These are phyloP conservation scores for Isurus oxyrinchus DNA, from an alignment of 2,113 vertebrate genomes.

Conservation along the genomic window DNA sequence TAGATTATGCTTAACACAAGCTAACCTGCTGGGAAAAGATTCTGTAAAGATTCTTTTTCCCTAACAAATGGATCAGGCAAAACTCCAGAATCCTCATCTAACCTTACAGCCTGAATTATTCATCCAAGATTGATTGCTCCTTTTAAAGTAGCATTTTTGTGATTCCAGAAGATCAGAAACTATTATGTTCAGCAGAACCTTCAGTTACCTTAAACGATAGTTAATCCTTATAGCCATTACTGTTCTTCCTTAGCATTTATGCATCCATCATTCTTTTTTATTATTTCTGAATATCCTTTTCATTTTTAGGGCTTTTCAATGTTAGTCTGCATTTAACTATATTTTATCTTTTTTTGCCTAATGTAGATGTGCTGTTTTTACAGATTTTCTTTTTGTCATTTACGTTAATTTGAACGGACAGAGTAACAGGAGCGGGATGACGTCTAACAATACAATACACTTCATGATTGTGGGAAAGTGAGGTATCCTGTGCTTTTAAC, in stretches of 20 bases:
- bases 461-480: not conserved
- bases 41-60: not conserved
- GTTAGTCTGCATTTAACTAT: not conserved
- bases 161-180: not conserved
- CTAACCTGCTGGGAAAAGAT: not conserved
- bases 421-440: not conserved
- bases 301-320: not conserved
- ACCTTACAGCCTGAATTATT: not conserved
- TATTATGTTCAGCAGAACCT: not conserved
- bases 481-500: too few relatives aligned
- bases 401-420: not conserved
- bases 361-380: not conserved
- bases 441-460: not conserved
- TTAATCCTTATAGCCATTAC: not conserved
- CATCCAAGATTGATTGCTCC: constrained; percentile 2
- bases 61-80: not conserved
- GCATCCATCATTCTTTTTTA: not conserved
- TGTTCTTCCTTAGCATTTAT: not conserved
- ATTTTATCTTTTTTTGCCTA: not conserved
- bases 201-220: not conserved
- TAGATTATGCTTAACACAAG: not conserved
- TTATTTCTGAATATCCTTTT: not conserved
- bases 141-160: not conserved
- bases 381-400: not conserved
- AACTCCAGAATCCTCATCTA: not conserved